phyloP scores from a whole-genome alignment of 2,797 vertebrate species.

The Onychomys leucogaster region DNA sequence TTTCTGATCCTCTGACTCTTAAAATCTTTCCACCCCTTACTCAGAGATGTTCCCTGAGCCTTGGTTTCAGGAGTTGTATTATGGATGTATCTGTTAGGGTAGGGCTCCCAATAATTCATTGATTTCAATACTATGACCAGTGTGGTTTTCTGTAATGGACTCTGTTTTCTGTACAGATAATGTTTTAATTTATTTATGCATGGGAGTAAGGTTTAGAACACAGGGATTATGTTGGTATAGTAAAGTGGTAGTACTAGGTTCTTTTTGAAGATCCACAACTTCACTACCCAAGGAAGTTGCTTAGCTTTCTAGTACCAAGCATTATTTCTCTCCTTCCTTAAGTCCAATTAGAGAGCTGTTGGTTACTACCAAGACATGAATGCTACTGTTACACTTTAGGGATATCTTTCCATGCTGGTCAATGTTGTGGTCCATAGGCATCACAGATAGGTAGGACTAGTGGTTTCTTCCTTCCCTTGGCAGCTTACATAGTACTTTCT shows the following conservation, averaged over 20 bases:
- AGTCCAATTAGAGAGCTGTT: not conserved
- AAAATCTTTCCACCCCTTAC: not conserved
- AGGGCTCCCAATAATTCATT: not conserved
- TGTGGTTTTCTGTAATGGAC: not conserved
- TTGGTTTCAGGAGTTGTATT: not conserved
- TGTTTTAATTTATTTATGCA: not conserved
- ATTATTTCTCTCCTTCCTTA: not conserved
- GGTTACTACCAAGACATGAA: not conserved
- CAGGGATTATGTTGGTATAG: not conserved
- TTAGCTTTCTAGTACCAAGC: not conserved
- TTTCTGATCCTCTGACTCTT: not conserved
- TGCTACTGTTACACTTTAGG: not conserved
- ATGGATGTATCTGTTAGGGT: not conserved
- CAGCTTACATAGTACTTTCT: not conserved
- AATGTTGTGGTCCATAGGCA: not conserved
- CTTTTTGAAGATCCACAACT: not conserved
- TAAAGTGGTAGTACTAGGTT: not conserved
- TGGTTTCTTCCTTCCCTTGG: not conserved
- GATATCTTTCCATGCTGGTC: not conserved
- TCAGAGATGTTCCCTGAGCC: not conserved
- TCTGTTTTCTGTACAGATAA: not conserved
- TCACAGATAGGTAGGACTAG: not conserved
- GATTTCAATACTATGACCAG: not conserved
- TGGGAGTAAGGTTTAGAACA: not conserved
- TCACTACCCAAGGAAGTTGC: not conserved